phyloP scores from a whole-genome alignment of 2,888 invertebrate species.

The Drosophila planitibia region DNA sequence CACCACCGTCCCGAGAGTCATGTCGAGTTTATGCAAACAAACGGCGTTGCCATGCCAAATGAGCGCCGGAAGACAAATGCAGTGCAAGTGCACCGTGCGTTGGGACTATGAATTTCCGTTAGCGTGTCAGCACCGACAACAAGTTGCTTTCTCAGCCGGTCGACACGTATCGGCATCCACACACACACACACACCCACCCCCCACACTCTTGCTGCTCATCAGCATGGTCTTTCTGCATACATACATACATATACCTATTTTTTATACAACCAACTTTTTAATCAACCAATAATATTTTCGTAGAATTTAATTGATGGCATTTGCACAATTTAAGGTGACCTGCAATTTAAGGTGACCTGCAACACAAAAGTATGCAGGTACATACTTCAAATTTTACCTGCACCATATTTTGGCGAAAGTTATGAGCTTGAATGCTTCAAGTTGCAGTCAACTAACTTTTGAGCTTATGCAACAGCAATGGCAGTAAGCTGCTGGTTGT shows the following conservation, averaged over 20 bases:
- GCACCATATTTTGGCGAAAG: not conserved
- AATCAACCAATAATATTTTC: not conserved
- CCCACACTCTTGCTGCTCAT: slow-evolving; percentile 35
- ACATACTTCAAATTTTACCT: not conserved
- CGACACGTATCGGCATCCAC: slow-evolving; percentile 42
- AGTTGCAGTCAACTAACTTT: not conserved
- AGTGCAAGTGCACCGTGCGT: slow-evolving; percentile 45
- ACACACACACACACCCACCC: slow-evolving; percentile 3
- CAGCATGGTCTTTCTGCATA: not conserved
- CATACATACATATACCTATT: too few species aligned
- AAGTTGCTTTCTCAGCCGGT: slow-evolving; percentile 57
- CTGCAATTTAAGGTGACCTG: not conserved
- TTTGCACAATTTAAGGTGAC: not conserved
- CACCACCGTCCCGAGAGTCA: slow-evolving; percentile 11
- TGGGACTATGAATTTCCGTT: slow-evolving; percentile 36
- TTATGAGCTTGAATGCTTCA: not conserved
- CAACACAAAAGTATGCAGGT: not conserved
- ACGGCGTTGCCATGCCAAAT: slow-evolving; percentile 56
- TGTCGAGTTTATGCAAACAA: slow-evolving; percentile 69
- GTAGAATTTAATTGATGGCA: not conserved
- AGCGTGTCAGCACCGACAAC: slow-evolving; percentile 46
- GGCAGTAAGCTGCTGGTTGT: not conserved
- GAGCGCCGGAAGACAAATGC: slow-evolving; percentile 57
- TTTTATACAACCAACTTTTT: not conserved
- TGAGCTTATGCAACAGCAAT: not conserved